Evolutionary conservation across 2,888 invertebrate species (phyloP), one percentile per base, ranked within the genome.

Genomic region (Lycaena phlaeas): DNA sequence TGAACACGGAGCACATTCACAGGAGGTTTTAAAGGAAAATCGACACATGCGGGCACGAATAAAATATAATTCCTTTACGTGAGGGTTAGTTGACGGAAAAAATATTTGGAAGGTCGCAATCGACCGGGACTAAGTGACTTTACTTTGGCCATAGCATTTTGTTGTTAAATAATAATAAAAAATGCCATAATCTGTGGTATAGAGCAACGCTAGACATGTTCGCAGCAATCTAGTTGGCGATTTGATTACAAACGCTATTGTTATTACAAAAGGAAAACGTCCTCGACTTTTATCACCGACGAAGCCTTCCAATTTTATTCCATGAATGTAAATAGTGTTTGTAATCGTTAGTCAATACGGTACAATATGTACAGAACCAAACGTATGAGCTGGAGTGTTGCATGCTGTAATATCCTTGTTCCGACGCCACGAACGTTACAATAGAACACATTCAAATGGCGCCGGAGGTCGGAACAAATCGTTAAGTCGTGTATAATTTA

Each of bases 1-100:
- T 55, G 49, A 66, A 71, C 70, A 70, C 68, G 67, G 56, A 68
- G 59, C 63, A 75, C 75, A 75, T 70, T 66, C 73, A 73, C 70
- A 71, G 64, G 68, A 68, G 59, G 64, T 59, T 53, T 48, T 58
- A 57, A 54, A 60, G 66, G 57, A 60, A n/a, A 62, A 57, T 69
- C 62, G 58, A 62, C 54, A 68, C 75, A 77, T 77, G 77, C 77
- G 63, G 51, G 68, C 64, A 68, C 66, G 68, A 57, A 61, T 45
- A 44, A 56, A 59, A 56, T 53, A 55, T 59, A 60, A 54, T 49
- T 54, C 61, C 54, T 44, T 49, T 53, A 52, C 39, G 56, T 57
- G 60, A 29, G 60, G 62, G 62, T 73, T 71, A 72, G 66, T 73
- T 45, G 48, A 48, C 37, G 31, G 50, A 52, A 57, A 62, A 70